Evolutionary conservation across 37 sponge, comb jelly and placozoan genomes (phyloP).

Genomic region (Tethya wilhelma): DNA sequence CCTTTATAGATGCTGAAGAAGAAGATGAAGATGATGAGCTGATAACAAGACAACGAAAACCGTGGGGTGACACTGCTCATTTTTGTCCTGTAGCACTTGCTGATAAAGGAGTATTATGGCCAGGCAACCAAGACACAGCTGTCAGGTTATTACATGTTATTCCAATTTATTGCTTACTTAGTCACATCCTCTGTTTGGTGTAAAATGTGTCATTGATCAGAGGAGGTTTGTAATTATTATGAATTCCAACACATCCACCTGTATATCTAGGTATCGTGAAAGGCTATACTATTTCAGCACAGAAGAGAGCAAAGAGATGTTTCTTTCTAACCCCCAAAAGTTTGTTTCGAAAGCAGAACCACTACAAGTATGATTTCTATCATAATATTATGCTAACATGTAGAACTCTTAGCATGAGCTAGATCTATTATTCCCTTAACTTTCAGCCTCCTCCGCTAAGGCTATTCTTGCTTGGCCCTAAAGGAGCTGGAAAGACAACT

Average conservation of each 20-base stretch:
- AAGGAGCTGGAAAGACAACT: conserved; percentile 81
- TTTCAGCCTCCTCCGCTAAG: conserved; percentile 86
- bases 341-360: conserved; percentile 51
- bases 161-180: not conserved
- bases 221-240: too few relatives aligned
- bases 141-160: conserved; percentile 2
- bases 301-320: conserved; percentile 88
- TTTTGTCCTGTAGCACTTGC: conserved; percentile 94
- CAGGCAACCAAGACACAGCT: conserved; percentile 59
- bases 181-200: not conserved
- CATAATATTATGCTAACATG: not conserved
- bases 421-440: too few relatives aligned
- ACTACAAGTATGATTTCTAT: conserved; percentile 41
- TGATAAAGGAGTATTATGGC: conserved; percentile 83
- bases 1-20: conserved; percentile 39
- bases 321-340: conserved; percentile 52
- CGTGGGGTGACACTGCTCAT: conserved; percentile 88
- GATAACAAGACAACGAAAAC: conserved; percentile 41
- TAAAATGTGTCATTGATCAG: too few relatives aligned
- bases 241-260: too few relatives aligned
- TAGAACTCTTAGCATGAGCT: too few relatives aligned
- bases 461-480: conserved; percentile 83
- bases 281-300: conserved; percentile 82
- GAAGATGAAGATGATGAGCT: conserved; percentile 63
- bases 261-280: conserved; percentile 88